Conservation (phyloP, 2,888 invertebrate genomes). For the Bombylius major region DNA sequence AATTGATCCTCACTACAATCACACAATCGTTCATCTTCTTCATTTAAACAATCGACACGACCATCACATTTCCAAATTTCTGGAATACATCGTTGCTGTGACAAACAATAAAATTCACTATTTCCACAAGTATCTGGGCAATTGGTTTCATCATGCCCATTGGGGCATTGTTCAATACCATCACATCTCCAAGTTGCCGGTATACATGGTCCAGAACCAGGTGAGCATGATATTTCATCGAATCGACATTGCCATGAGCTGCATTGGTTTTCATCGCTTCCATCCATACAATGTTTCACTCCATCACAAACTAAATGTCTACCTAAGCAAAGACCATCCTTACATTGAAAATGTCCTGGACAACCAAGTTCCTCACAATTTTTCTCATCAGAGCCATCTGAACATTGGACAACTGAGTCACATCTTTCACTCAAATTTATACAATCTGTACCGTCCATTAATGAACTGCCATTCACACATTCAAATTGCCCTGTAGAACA, state of each 20-base stretch:
- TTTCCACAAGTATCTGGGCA: constrained; percentile 40
- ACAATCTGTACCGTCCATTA: constrained; percentile 44
- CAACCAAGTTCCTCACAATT: constrained; percentile 44
- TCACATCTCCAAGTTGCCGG: constrained; percentile 47
- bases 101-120: constrained; percentile 44
- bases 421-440: constrained; percentile 40
- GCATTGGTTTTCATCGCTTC: constrained; percentile 46
- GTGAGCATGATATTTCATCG: constrained; percentile 43
- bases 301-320: constrained; percentile 49
- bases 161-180: constrained; percentile 43
- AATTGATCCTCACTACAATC: constrained; percentile 43
- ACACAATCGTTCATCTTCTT: constrained; percentile 46
- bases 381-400: constrained; percentile 48
- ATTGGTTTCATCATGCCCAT: constrained; percentile 43
- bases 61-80: constrained; percentile 47
- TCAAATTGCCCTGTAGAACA: constrained; percentile 46
- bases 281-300: constrained; percentile 47
- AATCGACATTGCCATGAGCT: constrained; percentile 40
- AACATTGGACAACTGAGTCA: constrained; percentile 47
- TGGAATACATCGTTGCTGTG: constrained; percentile 46
- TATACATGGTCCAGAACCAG: constrained; percentile 38
- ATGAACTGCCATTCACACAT: constrained; percentile 44
- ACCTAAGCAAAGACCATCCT: constrained; percentile 45
- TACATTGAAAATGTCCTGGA: constrained; percentile 46
- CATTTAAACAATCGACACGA: constrained; percentile 41